Base-by-base conservation (phyloP, 92 coral and sea anemone genomes). In the Pocillopora grandis region DNA sequence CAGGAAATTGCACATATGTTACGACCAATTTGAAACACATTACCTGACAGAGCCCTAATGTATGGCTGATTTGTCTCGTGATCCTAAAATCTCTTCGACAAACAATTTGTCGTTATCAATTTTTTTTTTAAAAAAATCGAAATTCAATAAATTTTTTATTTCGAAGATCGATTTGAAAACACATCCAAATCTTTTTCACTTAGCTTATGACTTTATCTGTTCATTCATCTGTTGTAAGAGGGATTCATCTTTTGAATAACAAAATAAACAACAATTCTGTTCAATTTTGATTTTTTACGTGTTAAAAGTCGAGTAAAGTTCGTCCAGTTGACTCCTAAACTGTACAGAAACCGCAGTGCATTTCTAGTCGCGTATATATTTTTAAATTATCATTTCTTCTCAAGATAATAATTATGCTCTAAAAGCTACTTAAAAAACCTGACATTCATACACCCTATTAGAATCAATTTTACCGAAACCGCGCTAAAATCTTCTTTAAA, bases 1-100 rank as follows among this genome's bases (percentile, higher is more conserved):
- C 33, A 49, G 62, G 37, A 78, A 78, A 76, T 76, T 60, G 58
- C 58, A 61, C 80, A 76, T 60, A n/a, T 61, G 80, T 58, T 61
- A 49, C 31, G 60, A 9, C 68, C 67, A 60, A 20, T 64, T 63
- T 62, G 58, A n/a, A 78, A 48, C 49, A 8, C 57, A 78, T 78
- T 62, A 78, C 49, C 60, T 73, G 12, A 17, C 75, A 42, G 15
- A 21, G 10, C 37, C 49, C 65, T 31, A 58, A 76, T 27, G 62
- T 36, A 35, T 17, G 6, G 19, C 62, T 60, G 7, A 27, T 66
- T 66, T 49, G 52, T 9, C 74, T 79, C 56, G 27, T n/a, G 63
- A 67, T 37, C 60, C 14, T 19, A 35, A 33, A 20, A 60, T 60
- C 27, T 33, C 35, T 35, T 62, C 19, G 71, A 77, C 71, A 21